phyloP scores from a whole-genome alignment of 2,888 invertebrate species.

The Agriopis marginaria region DNA sequence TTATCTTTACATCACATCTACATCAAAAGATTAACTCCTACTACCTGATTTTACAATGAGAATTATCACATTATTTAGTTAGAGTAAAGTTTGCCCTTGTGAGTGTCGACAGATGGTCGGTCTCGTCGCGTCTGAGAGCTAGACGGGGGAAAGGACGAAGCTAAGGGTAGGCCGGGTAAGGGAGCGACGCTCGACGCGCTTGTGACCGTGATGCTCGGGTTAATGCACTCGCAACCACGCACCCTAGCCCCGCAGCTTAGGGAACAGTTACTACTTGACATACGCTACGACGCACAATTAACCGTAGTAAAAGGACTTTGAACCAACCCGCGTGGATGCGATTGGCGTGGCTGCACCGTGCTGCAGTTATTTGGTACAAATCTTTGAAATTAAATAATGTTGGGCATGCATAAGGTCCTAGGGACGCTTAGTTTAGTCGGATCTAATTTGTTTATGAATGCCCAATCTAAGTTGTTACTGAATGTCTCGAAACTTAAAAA shows the following conservation, averaged over 20 bases:
- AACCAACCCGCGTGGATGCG: constrained; percentile 35
- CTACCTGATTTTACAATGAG: constrained; percentile 6
- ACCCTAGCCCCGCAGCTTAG: constrained; percentile 44
- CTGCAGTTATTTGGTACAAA: constrained; percentile 3
- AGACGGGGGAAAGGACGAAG: constrained; percentile 64
- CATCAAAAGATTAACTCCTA: background rate
- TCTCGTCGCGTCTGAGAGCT: constrained; percentile 55
- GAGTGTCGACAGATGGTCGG: constrained; percentile 40
- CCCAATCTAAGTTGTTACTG: background rate
- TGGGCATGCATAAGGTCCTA: background rate
- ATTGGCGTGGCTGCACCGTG: constrained; percentile 11
- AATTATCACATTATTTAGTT: constrained; percentile 23
- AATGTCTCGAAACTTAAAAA: background rate
- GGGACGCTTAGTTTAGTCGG: background rate
- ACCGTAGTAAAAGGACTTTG: constrained; percentile 38
- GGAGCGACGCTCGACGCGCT: constrained; percentile 50
- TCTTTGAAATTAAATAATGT: constrained; percentile 2
- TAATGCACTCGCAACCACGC: constrained; percentile 54
- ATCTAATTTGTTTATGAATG: background rate
- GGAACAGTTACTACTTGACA: constrained; percentile 17
- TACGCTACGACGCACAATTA: constrained; percentile 33
- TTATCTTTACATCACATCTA: background rate
- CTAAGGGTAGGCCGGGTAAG: constrained; percentile 63
- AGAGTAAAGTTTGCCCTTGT: constrained; percentile 39
- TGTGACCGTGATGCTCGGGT: constrained; percentile 56